phyloP scores from a whole-genome alignment of 2,113 vertebrate species.

The Formicarius rufipectus region DNA sequence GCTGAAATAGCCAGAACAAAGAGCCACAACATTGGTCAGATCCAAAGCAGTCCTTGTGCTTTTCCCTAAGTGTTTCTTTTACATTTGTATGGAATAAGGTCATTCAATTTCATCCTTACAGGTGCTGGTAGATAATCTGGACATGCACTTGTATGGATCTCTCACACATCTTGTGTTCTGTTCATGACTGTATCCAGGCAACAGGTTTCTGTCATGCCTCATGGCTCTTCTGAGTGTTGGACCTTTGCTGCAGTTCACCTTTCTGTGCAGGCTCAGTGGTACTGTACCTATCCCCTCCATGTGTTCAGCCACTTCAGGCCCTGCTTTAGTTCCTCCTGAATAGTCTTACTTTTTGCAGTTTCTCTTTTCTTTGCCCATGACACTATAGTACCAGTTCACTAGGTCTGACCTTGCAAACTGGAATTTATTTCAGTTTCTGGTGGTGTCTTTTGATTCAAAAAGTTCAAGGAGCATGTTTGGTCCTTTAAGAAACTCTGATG shows the following conservation, averaged over 20 bases:
- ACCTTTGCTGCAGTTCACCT: neutral
- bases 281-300: rapidly evolving
- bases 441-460: neutral
- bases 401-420: neutral
- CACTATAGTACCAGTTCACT: neutral
- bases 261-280: neutral
- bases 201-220: neutral
- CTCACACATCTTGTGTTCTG: neutral
- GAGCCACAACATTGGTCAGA: neutral
- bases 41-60: neutral
- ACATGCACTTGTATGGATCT: neutral
- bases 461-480: neutral
- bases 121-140: neutral
- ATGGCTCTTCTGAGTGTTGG: neutral
- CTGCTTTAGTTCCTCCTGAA: neutral
- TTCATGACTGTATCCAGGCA: neutral
- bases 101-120: neutral
- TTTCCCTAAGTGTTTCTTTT: neutral
- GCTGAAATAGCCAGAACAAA: neutral
- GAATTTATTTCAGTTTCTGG: neutral
- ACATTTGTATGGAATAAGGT: neutral
- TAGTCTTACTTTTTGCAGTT: neutral
- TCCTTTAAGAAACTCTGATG: neutral
- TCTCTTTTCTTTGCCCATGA: neutral
- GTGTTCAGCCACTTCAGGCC: neutral